phyloP scores from a whole-genome alignment of 2,888 invertebrate species.

The Abrostola triplasia region DNA sequence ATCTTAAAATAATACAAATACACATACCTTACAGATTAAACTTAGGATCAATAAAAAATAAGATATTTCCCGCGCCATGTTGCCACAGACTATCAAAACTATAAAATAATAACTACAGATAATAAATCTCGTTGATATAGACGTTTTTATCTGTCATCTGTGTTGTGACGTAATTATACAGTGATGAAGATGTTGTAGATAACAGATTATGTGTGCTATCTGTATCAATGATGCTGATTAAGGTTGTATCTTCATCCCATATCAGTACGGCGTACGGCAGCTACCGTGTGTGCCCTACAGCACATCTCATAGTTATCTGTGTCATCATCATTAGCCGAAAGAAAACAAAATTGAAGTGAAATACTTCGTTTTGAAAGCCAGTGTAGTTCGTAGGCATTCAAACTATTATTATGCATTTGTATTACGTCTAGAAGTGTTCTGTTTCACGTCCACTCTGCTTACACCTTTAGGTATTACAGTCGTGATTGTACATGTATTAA shows the following conservation, averaged over 20 bases:
- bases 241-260: not conserved
- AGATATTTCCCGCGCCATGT: conserved; percentile 30
- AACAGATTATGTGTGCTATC: conserved; percentile 45
- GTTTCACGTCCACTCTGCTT: no score
- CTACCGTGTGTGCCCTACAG: no score
- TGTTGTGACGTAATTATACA: conserved; percentile 13
- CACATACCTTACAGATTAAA: conserved; percentile 37
- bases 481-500: no score
- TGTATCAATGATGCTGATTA: conserved; percentile 9
- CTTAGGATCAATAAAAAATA: conserved; percentile 20
- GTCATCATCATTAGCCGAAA: no score
- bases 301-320: no score
- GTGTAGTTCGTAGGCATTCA: no score
- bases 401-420: no score
- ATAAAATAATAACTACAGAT: conserved; percentile 6
- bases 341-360: no score
- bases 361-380: no score
- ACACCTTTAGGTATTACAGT: no score
- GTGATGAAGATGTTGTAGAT: conserved; percentile 11
- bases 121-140: conserved; percentile 37
- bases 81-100: conserved; percentile 1
- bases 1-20: not conserved
- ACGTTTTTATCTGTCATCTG: conserved; percentile 24
- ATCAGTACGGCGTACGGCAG: not conserved
- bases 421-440: no score